Conservation (phyloP, 2,888 invertebrate genomes). For the Melinaea menophilus region DNA sequence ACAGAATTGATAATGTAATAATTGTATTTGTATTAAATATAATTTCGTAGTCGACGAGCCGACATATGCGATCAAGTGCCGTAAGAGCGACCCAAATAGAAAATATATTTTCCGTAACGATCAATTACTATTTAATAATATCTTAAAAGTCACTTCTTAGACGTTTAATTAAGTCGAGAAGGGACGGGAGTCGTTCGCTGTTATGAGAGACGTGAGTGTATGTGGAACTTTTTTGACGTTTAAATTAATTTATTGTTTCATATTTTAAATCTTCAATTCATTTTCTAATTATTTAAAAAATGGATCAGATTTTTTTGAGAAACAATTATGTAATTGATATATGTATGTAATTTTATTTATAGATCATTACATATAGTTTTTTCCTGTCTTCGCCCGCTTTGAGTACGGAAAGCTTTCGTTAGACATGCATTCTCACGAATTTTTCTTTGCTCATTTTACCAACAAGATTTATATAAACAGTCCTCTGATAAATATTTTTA, state of each 20-base stretch:
- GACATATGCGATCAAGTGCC: slow-evolving; percentile 4
- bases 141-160: slow-evolving; percentile 43
- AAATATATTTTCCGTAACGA: slow-evolving; percentile 16
- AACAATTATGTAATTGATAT: no score
- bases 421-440: no score
- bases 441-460: no score
- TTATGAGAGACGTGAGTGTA: slow-evolving; percentile 57
- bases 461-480: no score
- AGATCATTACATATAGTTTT: no score
- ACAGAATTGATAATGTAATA: neutral
- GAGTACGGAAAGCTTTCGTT: no score
- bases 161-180: slow-evolving; percentile 62
- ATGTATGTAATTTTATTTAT: no score
- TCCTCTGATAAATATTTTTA: no score
- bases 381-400: no score
- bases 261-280: neutral
- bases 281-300: no score
- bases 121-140: slow-evolving; percentile 41
- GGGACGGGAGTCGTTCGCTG: slow-evolving; percentile 27
- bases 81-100: slow-evolving; percentile 16
- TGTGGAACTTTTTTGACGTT: slow-evolving; percentile 32
- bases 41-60: neutral
- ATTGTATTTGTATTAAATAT: slow-evolving; percentile 2
- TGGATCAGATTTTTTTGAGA: no score
- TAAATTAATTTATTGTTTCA: neutral